Base-by-base conservation (phyloP, 1,140 invertebrate genomes). In the Heliconius hermathena region DNA sequence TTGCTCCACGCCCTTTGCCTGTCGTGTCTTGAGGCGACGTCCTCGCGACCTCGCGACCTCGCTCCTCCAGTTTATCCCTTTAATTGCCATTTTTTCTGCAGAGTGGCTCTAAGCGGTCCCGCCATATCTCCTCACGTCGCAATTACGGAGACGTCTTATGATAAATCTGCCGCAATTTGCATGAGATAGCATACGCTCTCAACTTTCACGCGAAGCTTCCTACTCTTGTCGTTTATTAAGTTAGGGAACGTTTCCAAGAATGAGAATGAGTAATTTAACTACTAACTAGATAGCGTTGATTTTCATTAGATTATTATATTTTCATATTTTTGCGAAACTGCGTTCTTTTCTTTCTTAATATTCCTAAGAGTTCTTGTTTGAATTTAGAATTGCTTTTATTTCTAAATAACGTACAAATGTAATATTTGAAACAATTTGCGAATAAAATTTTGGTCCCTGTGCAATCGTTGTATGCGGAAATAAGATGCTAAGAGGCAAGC, bases 131-230 rank as follows among this genome's bases (percentile, higher is more conserved):
- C 92, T 94, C 93, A 93, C 92, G 93, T 94, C 93, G 91, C 91
- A 94, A 93, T 94, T 94, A 93, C 89, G 86, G 91, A 93, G 92
- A 93, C 91, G 91, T 93, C 90, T 93, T 93, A 94, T 94, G 93
- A 94, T 94, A 94, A 94, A 94, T 94, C 93, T 94, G 85, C 89
- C 87, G 92, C 93, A 94, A 94, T 94, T 94, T 94, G 92, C 93
- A 94, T 94, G 92, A 94, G 91, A 94, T 93, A 93, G 92, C 93
- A 94, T 94, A 94, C 92, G 93, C 92, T 92, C 88, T 90, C 91
- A 93, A 93, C 90, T 94, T 93, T 94, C 89, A 89, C 89, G 91
- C 88, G 89, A 87, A 92, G 88, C 91, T 93, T 90, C 88, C 88
- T 90, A 90, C 89, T 92, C 90, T 91, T 92, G 93, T 90, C 91